These are phyloP conservation scores for Eleginops maclovinus DNA, from an alignment of 2,113 vertebrate species.

Conservation along the genomic window DNA sequence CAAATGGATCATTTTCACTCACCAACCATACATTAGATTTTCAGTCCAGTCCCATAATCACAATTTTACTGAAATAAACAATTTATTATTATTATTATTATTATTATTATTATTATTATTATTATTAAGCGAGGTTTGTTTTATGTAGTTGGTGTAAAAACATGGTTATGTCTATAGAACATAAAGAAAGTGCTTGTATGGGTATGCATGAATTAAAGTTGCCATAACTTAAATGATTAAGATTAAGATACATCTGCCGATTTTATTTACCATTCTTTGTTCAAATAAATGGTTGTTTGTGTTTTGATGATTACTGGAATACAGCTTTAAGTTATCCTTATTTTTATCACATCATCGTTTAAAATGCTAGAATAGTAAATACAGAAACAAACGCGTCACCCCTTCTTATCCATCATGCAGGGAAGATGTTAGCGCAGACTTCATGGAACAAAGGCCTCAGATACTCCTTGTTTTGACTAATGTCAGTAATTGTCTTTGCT, in stretches of 20 bases:
- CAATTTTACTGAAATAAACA: no score
- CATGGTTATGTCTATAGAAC: no score
- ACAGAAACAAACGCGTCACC: background rate
- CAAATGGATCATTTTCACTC: no score
- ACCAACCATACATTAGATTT: no score
- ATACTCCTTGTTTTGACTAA: constrained; percentile 72
- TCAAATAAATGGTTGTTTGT: background rate
- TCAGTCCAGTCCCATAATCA: no score
- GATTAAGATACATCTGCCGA: background rate
- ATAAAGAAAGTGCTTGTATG: no score
- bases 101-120: no score
- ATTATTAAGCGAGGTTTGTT: no score
- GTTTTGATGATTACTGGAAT: background rate
- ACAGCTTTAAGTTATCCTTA: background rate
- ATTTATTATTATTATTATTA: no score
- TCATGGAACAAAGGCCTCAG: constrained; percentile 67
- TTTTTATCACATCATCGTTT: background rate
- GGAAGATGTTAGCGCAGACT: constrained; percentile 28
- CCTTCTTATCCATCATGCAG: constrained; percentile 17
- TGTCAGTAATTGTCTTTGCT: constrained; percentile 79
- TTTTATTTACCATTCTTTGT: background rate
- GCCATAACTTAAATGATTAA: no score
- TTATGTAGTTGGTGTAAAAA: no score
- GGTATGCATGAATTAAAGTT: background rate
- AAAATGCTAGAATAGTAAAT: constrained; percentile 18